A percentile compares a stretch with the other conserved stretches of the same genome.
Conservation (phyloP, 2,888 invertebrate species). For the Sarcophaga carnaria region DNA sequence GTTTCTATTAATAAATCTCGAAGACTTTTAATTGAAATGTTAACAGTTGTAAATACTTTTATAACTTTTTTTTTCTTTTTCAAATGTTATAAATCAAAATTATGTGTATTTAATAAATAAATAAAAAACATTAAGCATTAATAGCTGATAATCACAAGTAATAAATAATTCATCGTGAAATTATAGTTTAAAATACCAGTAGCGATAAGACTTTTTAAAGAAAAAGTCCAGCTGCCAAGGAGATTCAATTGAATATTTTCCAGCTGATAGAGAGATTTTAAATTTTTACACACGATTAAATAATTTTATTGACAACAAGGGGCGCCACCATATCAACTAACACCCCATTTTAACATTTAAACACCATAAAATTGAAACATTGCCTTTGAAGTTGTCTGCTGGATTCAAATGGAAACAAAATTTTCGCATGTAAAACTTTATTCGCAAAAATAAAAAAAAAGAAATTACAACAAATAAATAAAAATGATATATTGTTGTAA, state of each 20-base stretch:
- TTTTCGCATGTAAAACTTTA: slow-evolving; percentile 33
- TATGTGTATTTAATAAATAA: slow-evolving; percentile 62
- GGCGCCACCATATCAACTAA: slow-evolving; percentile 46
- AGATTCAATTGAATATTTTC: background rate
- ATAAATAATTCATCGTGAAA: slow-evolving; percentile 51
- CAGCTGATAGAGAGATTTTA: slow-evolving; percentile 36
- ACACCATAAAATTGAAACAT: slow-evolving; percentile 63
- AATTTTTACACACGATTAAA: slow-evolving; percentile 78
- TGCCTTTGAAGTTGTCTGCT: background rate
- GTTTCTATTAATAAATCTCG: slow-evolving; percentile 7
- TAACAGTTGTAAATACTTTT: slow-evolving; percentile 64
- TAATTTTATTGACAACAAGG: slow-evolving; percentile 69
- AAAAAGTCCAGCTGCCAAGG: background rate
- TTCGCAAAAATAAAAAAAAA: background rate
- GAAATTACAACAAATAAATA: slow-evolving; percentile 35
- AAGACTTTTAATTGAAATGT: slow-evolving; percentile 52
- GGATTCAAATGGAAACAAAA: slow-evolving; percentile 2
- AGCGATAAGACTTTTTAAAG: slow-evolving; percentile 51
- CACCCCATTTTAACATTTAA: slow-evolving; percentile 66
- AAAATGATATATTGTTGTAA: slow-evolving; percentile 54
- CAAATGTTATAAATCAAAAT: slow-evolving; percentile 63
- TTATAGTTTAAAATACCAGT: slow-evolving; percentile 25
- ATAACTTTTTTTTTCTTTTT: slow-evolving; percentile 10
- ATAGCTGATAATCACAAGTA: background rate
- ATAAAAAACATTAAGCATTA: slow-evolving; percentile 25